Base-by-base conservation (phyloP, 2,113 vertebrate species). In the Lipotes vexillifer region DNA sequence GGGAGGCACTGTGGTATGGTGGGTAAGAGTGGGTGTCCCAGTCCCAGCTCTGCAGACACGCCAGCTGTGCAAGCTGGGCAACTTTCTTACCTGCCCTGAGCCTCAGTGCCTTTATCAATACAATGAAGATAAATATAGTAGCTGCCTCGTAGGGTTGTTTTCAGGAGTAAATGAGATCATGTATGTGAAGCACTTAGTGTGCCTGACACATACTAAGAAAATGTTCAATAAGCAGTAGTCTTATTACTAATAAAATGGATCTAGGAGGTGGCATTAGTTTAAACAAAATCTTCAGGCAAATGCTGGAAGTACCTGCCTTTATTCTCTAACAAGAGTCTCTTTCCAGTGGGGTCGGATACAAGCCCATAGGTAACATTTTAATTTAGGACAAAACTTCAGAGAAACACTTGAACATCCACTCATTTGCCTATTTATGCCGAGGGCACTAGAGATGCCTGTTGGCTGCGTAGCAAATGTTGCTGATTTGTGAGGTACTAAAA, bases 301-400 rank as follows among this genome's bases (percentile, higher is more conserved):
- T 69, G n/a, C 41, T 88, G 33, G 55, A 46, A 65, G 25, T n/a
- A 69, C 44, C 25, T 69, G 55, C 83, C 31, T 52, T 44, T 92
- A 23, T 85, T 90, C n/a, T 91, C 36, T 61, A 90, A 38, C 5
- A 63, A 36, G n/a, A 84, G 88, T 90, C 38, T 85, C 57, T 90
- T 93, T 15, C 44, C n/a, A 82, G 9, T 57, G 96, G 57, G 5
- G 75, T 89, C 66, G 55, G 59, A 61, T 46, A n/a, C 63, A 84
- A 92, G 20, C 46, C 20, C 61, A 91, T 68, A 77, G 38, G 46
- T 52, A 89, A 29, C 27, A 90, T 84, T 96, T 92, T n/a, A 96
- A 93, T 63, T 86, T 82, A 75, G 59, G 44, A 78, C 29, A 83
- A 84, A 83, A 74, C 69, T 90, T 88, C n/a, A 78, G 84, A 92